Base-by-base conservation (phyloP, 2,797 vertebrate genomes). In the Bufotes viridis region DNA sequence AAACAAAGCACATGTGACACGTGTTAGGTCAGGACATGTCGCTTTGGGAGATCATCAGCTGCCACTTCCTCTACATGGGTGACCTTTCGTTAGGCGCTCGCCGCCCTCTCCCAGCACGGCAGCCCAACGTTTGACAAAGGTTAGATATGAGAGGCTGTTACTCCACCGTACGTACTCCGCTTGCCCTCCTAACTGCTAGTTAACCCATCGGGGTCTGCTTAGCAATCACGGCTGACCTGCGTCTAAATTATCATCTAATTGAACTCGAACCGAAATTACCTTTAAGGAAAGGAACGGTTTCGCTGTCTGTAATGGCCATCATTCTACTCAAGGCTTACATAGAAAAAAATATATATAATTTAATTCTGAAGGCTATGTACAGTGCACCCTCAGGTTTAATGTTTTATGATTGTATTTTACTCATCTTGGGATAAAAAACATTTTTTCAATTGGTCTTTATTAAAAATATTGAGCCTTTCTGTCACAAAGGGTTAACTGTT, bases 11-110 rank as follows among this genome's bases (percentile, higher is more conserved):
- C 29, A 34, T 34, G 29, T 34, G 29, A 34, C 24, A 55, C 22
- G 57, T 8, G 69, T 58, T 22, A 13, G 12, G 0, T 20, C 18
- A 8, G 3, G 26, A 34, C 17, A 51, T 42, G 18, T 24, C 85
- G 65, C 61, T 58, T 60, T n/a, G n/a, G 67, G 65, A 60, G 76
- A 57, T 81, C 75, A 53, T 1, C 60, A 61, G 63, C 87, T 84
- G 83, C 67, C 83, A 85, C 83, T 63, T 74, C 49, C 76, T 29
- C 67, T 81, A 85, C 87, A 88, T 15, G 55, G 42, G 60, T 82
- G 84, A 89, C 87, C 87, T 89, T 89, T 89, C 69, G 20, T 34
- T 22, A 49, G 78, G 85, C 42, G 34, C 20, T 70, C 2, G 17
- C 42, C 29, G 65, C 49, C 53, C 65, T 79, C 42, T 51, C 10